phyloP scores from a whole-genome alignment of 2,797 vertebrate species.

The Odontamblyopus lacepedii region DNA sequence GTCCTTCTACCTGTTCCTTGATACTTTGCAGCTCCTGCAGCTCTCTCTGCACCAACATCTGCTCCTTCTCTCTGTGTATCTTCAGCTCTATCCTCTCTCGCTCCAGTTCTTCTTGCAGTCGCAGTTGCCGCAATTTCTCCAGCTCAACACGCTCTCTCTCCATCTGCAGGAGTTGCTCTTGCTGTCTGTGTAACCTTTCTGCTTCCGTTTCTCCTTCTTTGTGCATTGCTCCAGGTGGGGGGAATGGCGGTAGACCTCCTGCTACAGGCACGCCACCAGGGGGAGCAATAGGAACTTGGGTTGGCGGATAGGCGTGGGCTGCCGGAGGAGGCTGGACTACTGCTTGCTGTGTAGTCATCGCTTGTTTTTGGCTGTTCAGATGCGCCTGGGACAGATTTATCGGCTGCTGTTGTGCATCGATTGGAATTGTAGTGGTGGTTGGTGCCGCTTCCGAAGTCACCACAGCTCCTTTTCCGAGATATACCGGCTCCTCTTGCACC shows the following conservation, averaged over 20 bases:
- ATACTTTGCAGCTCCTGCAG: constrained; percentile 96
- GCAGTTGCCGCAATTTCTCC: constrained; percentile 92
- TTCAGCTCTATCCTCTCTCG: constrained; percentile 91
- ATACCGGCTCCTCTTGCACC: constrained; percentile 86
- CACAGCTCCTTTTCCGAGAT: constrained; percentile 86
- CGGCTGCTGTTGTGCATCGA: constrained; percentile 75
- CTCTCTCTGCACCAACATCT: constrained; percentile 94
- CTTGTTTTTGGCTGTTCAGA: constrained; percentile 60
- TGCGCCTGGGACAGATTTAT: constrained; percentile 79
- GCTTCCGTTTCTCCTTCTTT: constrained; percentile 89
- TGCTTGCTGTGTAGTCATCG: constrained; percentile 53
- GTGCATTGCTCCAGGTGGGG: constrained; percentile 69
- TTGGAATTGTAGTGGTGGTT: constrained; percentile 50
- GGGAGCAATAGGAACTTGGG: constrained; percentile 38
- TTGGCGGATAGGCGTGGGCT: constrained; percentile 56
- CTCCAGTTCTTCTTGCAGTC: constrained; percentile 95
- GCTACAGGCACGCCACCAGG: constrained; percentile 43
- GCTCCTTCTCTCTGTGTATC: constrained; percentile 93
- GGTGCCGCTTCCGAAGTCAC: constrained; percentile 52
- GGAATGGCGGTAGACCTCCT: constrained; percentile 69
- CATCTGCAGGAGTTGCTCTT: constrained; percentile 93
- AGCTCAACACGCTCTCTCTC: constrained; percentile 94
- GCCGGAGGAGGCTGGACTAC: constrained; percentile 49
- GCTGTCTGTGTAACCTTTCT: constrained; percentile 90
- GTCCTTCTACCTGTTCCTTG: constrained; percentile 88